Evolutionary conservation across 2,797 vertebrate genomes (phyloP).

Genomic region (Ctenopoma multispine): DNA sequence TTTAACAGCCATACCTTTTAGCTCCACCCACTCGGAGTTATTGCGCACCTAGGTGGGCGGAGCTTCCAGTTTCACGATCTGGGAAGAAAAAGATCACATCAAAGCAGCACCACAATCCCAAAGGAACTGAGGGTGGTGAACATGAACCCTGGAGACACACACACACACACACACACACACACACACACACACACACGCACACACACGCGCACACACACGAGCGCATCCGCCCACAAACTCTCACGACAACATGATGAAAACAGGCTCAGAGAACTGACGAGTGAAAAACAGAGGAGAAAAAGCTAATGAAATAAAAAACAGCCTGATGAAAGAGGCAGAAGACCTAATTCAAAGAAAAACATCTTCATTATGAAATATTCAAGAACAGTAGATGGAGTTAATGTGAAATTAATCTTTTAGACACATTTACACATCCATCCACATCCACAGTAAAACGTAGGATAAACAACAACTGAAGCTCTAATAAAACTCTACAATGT

Average conservation of each 20-base stretch:
- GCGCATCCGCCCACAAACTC: too few relatives aligned
- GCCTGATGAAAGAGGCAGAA: background rate
- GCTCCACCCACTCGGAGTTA: constrained; percentile 1
- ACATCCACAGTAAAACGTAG: background rate
- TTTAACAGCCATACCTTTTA: too few relatives aligned
- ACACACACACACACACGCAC: background rate
- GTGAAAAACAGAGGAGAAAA: background rate
- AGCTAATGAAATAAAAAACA: too few relatives aligned
- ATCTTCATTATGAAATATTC: background rate
- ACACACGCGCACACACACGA: too few relatives aligned
- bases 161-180: constrained; percentile 13
- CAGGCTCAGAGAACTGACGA: background rate
- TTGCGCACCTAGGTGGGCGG: constrained; percentile 54
- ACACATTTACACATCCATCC: too few relatives aligned
- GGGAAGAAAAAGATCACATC: constrained; percentile 59
- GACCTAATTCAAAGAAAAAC: background rate
- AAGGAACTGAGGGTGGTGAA: constrained; percentile 63
- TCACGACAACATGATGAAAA: too few relatives aligned
- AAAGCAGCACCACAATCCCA: constrained; percentile 64
- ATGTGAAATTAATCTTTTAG: background rate
- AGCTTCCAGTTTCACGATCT: constrained; percentile 38
- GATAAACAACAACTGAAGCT: background rate
- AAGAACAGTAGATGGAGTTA: background rate
- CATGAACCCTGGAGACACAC: constrained; percentile 53
- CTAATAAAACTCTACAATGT: background rate